Conservation (phyloP, 2,888 invertebrate species). For the Bhutanitis thaidina region DNA sequence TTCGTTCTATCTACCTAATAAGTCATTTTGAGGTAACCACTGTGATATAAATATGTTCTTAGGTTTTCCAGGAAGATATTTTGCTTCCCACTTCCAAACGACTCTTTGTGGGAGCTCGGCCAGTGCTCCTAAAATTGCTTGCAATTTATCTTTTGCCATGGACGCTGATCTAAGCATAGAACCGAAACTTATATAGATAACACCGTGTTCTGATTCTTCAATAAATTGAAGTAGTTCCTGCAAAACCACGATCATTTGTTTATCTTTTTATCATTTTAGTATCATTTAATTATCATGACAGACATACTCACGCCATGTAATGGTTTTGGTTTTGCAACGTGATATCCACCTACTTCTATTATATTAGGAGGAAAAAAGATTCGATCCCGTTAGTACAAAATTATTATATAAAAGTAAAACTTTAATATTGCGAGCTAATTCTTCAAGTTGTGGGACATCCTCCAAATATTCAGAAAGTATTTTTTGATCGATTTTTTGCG, state of each 20-base stretch:
- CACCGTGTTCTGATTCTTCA: constrained; percentile 82
- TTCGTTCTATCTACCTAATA: too few species aligned
- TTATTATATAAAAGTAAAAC: constrained; percentile 79
- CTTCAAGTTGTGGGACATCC: constrained; percentile 67
- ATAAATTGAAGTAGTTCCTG: constrained; percentile 82
- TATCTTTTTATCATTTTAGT: too few species aligned
- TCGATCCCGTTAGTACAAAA: constrained; percentile 71
- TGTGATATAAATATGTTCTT: constrained; percentile 78
- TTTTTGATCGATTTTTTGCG: constrained; percentile 41
- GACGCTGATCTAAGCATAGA: constrained; percentile 84
- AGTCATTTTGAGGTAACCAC: constrained; percentile 84
- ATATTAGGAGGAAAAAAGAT: constrained; percentile 75
- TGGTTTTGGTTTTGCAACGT: constrained; percentile 58
- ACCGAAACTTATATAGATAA: constrained; percentile 88
- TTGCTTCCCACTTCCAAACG: constrained; percentile 87
- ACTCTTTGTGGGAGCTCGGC: constrained; percentile 82
- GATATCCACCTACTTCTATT: constrained; percentile 81
- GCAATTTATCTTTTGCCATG: constrained; percentile 78
- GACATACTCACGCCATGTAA: constrained; percentile 52
- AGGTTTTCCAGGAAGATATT: constrained; percentile 72
- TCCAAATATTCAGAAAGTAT: constrained; percentile 59
- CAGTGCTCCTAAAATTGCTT: constrained; percentile 81
- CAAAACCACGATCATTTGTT: constrained; percentile 1
- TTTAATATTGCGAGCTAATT: constrained; percentile 71
- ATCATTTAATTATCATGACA: background rate